Base-by-base conservation (phyloP, 1,140 invertebrate species). In the Ceratitis capitata region DNA sequence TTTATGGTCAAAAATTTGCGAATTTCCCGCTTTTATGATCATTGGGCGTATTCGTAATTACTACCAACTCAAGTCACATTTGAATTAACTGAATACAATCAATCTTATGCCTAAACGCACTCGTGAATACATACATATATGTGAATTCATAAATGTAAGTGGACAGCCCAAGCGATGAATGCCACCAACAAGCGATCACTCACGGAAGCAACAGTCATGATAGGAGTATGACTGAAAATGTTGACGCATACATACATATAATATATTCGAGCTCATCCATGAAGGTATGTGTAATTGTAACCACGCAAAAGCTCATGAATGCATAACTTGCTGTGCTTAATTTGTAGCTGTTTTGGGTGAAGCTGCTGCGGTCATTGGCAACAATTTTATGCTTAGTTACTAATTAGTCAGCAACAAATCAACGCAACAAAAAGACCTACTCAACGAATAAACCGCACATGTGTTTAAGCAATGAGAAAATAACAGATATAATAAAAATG, bases 61-160 rank as follows among this genome's bases (percentile, higher is more conserved):
- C 82, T 82, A 45, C 58, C 56, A 85, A 85, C 74, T 85, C 82
- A 82, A 85, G 82, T 61, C 85, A 85, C 56, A 83, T 85, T 85
- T 85, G 82, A 85, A 85, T 85, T 85, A 85, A 78, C 82, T 85
- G 85, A n/a, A 64, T 32, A 32, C 78, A 85, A 85, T 85, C 78
- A 42, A 85, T 85, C 85, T 82, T n/a, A n/a, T n/a, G n/a, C 42
- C 42, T n/a, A n/a, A n/a, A n/a, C n/a, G n/a, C n/a, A n/a, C n/a
- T n/a, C n/a, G n/a, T n/a, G n/a, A n/a, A n/a, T n/a, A n/a, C n/a
- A n/a, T n/a, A n/a, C n/a, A n/a, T n/a, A n/a, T n/a, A n/a, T n/a
- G n/a, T n/a, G n/a, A n/a, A n/a, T n/a, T n/a, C n/a, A n/a, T n/a
- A n/a, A n/a, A 45, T 64, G 74, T 78, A 49, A 23, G 45, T 82